Evolutionary conservation across 2,113 vertebrate genomes (phyloP).

Genomic region (Indicator indicator): DNA sequence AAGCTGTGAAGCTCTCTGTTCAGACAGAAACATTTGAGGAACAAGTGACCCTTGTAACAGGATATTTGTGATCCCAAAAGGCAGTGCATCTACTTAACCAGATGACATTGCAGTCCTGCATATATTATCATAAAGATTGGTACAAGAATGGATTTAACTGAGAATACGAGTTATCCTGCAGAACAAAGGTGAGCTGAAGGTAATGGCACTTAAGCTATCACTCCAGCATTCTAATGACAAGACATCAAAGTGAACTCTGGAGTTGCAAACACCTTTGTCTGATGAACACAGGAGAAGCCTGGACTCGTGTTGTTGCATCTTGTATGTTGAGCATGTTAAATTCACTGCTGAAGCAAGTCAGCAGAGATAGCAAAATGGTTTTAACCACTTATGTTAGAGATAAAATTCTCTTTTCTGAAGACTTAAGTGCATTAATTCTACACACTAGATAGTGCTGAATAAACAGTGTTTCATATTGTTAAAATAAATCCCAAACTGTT

Average conservation of each 20-base stretch:
- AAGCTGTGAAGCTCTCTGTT: constrained; percentile 60
- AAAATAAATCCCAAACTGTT: constrained; percentile 11
- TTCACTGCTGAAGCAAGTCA: background rate
- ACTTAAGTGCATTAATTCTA: constrained; percentile 19
- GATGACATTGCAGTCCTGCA: constrained; percentile 62
- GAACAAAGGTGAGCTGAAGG: constrained; percentile 70
- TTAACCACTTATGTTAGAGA: background rate
- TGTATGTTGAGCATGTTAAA: background rate
- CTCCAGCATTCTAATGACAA: constrained; percentile 56
- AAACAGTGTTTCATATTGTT: background rate
- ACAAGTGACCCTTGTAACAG: constrained; percentile 77
- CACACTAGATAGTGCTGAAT: background rate
- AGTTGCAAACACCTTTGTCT: background rate
- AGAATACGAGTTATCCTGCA: constrained; percentile 60
- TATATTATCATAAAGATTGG: constrained; percentile 63
- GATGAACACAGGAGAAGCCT: background rate
- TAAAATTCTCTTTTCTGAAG: constrained; percentile 11
- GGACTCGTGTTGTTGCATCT: background rate
- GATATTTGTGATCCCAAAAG: constrained; percentile 67
- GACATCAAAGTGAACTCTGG: constrained; percentile 39
- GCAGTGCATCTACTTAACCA: constrained; percentile 67
- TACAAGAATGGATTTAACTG: constrained; percentile 58
- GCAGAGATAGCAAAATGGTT: background rate
- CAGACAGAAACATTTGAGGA: constrained; percentile 70
- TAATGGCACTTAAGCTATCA: constrained; percentile 17